Conservation (phyloP, 2,113 vertebrate genomes). For the Oxyura jamaicensis region DNA sequence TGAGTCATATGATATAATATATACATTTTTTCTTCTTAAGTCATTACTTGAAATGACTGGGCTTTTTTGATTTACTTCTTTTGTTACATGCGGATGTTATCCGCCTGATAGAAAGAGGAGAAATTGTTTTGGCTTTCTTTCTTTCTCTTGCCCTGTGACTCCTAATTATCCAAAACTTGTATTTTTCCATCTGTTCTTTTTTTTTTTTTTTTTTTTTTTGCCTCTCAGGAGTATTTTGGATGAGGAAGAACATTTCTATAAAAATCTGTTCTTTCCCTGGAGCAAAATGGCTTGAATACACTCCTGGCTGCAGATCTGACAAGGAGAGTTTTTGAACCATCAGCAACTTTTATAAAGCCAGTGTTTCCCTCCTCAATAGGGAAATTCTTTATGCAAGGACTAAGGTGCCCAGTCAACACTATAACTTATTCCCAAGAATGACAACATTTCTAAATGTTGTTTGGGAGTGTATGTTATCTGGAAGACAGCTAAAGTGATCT, state of each 20-base stretch:
- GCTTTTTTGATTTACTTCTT: conserved; percentile 14
- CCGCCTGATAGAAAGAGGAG: conserved; percentile 20
- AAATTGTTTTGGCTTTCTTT: conserved; percentile 37
- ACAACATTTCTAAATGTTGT: background rate
- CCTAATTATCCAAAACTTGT: conserved; percentile 44
- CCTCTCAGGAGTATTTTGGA: background rate
- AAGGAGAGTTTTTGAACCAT: conserved; percentile 46
- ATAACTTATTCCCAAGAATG: background rate
- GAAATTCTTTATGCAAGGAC: background rate
- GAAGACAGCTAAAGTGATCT: background rate
- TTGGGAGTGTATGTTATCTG: background rate
- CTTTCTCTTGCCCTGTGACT: conserved; percentile 28
- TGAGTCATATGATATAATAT: background rate
- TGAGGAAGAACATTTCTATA: conserved; percentile 32
- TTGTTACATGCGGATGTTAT: conserved; percentile 3
- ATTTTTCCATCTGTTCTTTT: background rate
- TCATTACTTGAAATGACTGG: background rate
- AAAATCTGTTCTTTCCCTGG: conserved; percentile 51
- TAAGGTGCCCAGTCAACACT: background rate
- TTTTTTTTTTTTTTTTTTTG: background rate
- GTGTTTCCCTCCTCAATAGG: background rate
- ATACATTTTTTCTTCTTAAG: background rate
- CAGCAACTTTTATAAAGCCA: conserved; percentile 32
- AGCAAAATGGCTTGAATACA: conserved; percentile 14
- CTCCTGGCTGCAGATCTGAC: conserved; percentile 59